Conservation (phyloP, 2,888 invertebrate species). For the Drosophila kuntzei region DNA sequence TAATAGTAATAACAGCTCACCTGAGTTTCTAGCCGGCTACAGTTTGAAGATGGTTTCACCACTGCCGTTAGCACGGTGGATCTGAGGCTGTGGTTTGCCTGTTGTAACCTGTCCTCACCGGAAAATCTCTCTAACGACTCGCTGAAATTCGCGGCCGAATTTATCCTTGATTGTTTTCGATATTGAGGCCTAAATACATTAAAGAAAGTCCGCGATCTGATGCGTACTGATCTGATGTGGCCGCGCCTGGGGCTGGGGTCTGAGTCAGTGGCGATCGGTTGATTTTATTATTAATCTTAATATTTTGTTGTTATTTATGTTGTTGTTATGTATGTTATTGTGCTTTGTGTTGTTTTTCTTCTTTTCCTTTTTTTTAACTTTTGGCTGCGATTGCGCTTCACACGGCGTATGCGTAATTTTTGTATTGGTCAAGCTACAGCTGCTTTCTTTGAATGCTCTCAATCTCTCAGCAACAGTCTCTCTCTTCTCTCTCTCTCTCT, state of each 20-base stretch:
- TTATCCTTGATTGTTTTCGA: constrained; percentile 4
- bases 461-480: constrained; percentile 10
- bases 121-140: background rate
- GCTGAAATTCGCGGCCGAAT: background rate
- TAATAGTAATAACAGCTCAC: constrained; percentile 40
- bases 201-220: constrained; percentile 1
- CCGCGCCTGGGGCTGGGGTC: background rate
- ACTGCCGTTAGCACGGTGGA: constrained; percentile 46
- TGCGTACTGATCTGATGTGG: background rate
- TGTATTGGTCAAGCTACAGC: constrained; percentile 60
- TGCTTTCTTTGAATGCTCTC: constrained; percentile 15
- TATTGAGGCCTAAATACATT: constrained; percentile 29
- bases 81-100: constrained; percentile 21
- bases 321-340: constrained; percentile 11
- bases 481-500: constrained; percentile 13
- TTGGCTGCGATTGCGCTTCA: constrained; percentile 56
- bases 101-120: background rate
- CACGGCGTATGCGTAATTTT: constrained; percentile 74
- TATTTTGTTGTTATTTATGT: constrained; percentile 4
- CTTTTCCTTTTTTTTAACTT: constrained; percentile 19
- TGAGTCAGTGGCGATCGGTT: constrained; percentile 47
- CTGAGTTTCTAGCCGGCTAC: constrained; percentile 73
- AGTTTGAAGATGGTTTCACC: constrained; percentile 64
- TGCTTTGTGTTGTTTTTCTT: constrained; percentile 23
- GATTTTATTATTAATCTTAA: constrained; percentile 43